phyloP scores from a whole-genome alignment of 92 coral and sea anemone genomes.

The Heteractis magnifica region DNA sequence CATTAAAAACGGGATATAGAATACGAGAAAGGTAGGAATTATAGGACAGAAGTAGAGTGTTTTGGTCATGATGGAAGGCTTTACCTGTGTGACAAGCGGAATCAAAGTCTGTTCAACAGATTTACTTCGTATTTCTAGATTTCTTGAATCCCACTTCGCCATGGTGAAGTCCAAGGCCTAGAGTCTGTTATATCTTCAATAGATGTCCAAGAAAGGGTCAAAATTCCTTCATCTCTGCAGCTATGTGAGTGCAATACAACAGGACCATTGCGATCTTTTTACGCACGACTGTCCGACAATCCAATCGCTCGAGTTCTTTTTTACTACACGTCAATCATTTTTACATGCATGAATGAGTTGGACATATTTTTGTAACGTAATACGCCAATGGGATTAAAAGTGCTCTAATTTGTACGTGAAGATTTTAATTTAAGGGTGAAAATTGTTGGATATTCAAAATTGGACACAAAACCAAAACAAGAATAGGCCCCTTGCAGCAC shows the following conservation, averaged over 20 bases:
- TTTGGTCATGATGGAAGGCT: constrained; percentile 8
- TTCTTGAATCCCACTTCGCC: constrained; percentile 91
- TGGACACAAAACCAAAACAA: neutral
- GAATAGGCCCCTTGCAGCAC: neutral
- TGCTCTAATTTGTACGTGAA: neutral
- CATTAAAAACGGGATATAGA: neutral
- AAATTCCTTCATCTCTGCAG: constrained; percentile 27
- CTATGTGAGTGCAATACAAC: constrained; percentile 19
- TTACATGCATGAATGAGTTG: constrained; percentile 60
- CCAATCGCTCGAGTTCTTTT: constrained; percentile 35
- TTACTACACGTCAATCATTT: constrained; percentile 63
- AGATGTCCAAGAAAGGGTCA: constrained; percentile 27
- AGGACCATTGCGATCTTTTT: neutral
- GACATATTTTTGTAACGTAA: constrained; percentile 21
- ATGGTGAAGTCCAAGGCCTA: constrained; percentile 30
- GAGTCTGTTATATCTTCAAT: constrained; percentile 13
- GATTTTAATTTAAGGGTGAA: neutral
- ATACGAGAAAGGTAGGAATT: constrained; percentile 2
- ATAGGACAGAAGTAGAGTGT: constrained; percentile 30
- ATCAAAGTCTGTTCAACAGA: constrained; percentile 97
- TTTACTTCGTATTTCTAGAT: constrained; percentile 91
- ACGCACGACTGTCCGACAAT: constrained; percentile 21
- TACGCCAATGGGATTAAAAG: neutral
- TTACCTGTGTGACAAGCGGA: constrained; percentile 93
- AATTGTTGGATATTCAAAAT: neutral